These are phyloP conservation scores for Xenopus borealis DNA, from an alignment of 2,113 vertebrate genomes.

Conservation along the genomic window DNA sequence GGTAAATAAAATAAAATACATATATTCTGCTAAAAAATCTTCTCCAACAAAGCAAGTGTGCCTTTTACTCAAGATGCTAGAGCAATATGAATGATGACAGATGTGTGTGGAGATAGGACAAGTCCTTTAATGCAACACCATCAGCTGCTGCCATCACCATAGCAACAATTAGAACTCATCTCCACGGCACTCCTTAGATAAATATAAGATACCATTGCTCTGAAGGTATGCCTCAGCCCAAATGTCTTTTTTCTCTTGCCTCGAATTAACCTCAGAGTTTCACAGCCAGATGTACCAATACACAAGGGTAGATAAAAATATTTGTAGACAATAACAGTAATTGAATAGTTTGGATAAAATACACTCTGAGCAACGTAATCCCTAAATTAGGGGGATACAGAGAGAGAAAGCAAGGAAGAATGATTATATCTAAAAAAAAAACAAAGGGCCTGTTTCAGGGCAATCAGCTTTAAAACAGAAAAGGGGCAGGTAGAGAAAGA, in stretches of 20 bases:
- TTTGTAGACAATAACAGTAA: neutral
- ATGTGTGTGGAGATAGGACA: slow-evolving; percentile 15
- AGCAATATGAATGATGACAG: slow-evolving; percentile 39
- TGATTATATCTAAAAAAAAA: no score
- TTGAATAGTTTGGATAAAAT: no score
- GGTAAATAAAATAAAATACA: slow-evolving; percentile 7
- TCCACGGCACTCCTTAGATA: slow-evolving; percentile 27
- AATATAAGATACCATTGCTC: slow-evolving; percentile 23
- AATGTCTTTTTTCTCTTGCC: neutral
- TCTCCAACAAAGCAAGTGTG: slow-evolving; percentile 28
- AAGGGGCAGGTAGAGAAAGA: no score
- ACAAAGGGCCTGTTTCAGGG: no score
- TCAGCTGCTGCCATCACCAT: slow-evolving; percentile 31
- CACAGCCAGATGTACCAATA: neutral
- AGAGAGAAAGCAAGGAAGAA: no score
- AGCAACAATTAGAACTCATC: slow-evolving; percentile 42
- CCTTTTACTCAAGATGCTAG: slow-evolving; percentile 18
- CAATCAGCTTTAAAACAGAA: no score
- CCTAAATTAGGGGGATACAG: no score
- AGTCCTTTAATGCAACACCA: slow-evolving; percentile 32
- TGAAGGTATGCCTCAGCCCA: slow-evolving; percentile 18
- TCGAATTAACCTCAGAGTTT: slow-evolving; percentile 11
- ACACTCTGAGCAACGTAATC: no score
- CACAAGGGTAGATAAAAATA: neutral
- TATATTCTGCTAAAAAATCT: slow-evolving; percentile 14